These are phyloP conservation scores for Eulithis testata DNA, from an alignment of 2,888 invertebrate genomes.

Conservation along the genomic window DNA sequence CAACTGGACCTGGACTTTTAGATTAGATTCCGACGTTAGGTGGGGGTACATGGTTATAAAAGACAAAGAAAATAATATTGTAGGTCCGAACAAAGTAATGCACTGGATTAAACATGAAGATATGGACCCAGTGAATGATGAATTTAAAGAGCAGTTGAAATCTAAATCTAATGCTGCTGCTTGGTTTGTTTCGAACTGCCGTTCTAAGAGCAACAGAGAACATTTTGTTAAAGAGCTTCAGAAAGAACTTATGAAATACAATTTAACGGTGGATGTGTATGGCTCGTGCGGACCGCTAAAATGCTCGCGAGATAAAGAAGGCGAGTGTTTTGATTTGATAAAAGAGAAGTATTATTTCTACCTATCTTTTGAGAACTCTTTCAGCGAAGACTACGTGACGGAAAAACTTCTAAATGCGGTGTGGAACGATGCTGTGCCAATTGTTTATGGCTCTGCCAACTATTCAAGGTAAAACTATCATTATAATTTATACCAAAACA, in stretches of 20 bases:
- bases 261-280: conserved; percentile 54
- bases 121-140: conserved; percentile 54
- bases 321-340: conserved; percentile 47
- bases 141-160: conserved; percentile 43
- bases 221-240: conserved; percentile 41
- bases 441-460: conserved; percentile 87
- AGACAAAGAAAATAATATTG: conserved; percentile 46
- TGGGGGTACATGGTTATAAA: conserved; percentile 64
- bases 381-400: conserved; percentile 45
- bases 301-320: conserved; percentile 45
- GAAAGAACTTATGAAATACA: conserved; percentile 43
- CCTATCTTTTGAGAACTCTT: conserved; percentile 59
- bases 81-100: conserved; percentile 59
- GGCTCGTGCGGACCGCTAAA: conserved; percentile 53
- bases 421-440: conserved; percentile 84
- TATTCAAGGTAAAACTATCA: conserved; percentile 65
- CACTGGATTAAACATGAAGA: conserved; percentile 53
- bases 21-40: conserved; percentile 60
- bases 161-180: conserved; percentile 55
- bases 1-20: conserved; percentile 76
- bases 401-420: conserved; percentile 63
- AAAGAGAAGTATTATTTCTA: conserved; percentile 62
- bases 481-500: background rate
- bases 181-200: conserved; percentile 60
- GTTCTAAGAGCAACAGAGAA: conserved; percentile 47